Base-by-base conservation (phyloP, 1,140 invertebrate genomes). In the Sesamia nonagrioides region DNA sequence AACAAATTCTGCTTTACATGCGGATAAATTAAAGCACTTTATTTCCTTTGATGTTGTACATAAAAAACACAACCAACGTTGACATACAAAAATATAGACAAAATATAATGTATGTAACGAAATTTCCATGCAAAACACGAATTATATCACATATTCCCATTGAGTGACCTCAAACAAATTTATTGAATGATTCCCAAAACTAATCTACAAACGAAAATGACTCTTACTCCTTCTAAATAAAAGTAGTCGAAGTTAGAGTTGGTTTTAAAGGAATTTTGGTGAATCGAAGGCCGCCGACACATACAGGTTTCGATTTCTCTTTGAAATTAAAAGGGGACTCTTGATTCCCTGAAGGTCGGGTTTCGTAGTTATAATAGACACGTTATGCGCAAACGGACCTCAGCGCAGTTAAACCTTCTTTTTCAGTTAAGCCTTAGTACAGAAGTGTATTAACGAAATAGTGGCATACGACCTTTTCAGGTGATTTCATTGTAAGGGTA, bases 251-350 rank as follows among this genome's bases (percentile, higher is more conserved):
- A 17, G 6, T 33, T 37, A 9, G 45, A 66, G 9, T 76, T 0
- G 37, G 40, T n/a, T 4, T 45, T 17, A 40, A 6, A 15, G 52
- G 15, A n/a, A 68, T 54, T 6, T 40, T 54, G 17, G 74, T 77
- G 15, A 18, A 77, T 68, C 37, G 74, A 40, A 54, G 61, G 48
- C 61, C 33, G 40, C 37, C 33, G 40, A 42, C 58, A 52, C 42
- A 77, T 17, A 68, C 74, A 40, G 50, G 61, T 68, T 77, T 77
- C 74, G 74, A 77, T 77, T 77, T 54, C 74, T 77, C 74, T 77
- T 69, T 61, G 68, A 81, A 77, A 81, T 81, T 81, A 81, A 81
- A 81, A 81, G 60, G 79, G 75, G 79, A 81, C 79, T 60, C 74
- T n/a, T 73, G 74, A 81, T 81, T 77, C 79, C 79, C 79, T 58